Base-by-base conservation (phyloP, 2,888 invertebrate species). In the Diplolepis rosae region DNA sequence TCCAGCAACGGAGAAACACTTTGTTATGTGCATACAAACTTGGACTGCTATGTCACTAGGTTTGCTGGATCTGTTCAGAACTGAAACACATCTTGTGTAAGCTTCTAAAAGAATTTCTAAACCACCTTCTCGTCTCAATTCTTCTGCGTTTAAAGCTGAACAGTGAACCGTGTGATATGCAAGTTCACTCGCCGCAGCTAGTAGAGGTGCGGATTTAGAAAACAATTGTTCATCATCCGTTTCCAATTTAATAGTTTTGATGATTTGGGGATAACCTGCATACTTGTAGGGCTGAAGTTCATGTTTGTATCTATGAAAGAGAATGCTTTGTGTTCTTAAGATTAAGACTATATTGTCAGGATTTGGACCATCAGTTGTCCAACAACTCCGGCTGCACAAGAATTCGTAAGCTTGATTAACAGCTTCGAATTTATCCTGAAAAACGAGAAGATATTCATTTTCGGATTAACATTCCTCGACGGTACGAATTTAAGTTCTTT, bases 331-430 rank as follows among this genome's bases (percentile, higher is more conserved):
- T 0, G 98, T 96, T 84, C 94, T 92, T 66, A 99, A 90, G 79
- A 99, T 96, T 68, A 98, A 91, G 50, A 97, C 95, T 79, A 98
- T 97, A 85, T 99, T 97, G 84, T 97, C 94, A 0, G 98, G 96
- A 91, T 99, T 97, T 0, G 99, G 98, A 0, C 97, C 98, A 81
- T 95, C 94, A 1, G 93, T 93, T 67, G 93, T 93, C 94, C 95
- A 95, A 52, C 95, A 94, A 83, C 94, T 94, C 72, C 97, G 92
- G 82, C 98, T 98, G 89, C 98, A 98, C 18, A 99, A 90, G 89
- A 99, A 99, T 90, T 99, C 99, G 88, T 99, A 99, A 0, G 99
- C 99, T 88, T 96, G 95, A 90, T 98, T 99, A 22, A 99, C 98
- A 82, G 95, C 93, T 87, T 98, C 98, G 90, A 99, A 99, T 83